Evolutionary conservation across 2,888 invertebrate species (phyloP), one percentile per base, ranked within the genome.

Genomic region (Byasa hedistus): DNA sequence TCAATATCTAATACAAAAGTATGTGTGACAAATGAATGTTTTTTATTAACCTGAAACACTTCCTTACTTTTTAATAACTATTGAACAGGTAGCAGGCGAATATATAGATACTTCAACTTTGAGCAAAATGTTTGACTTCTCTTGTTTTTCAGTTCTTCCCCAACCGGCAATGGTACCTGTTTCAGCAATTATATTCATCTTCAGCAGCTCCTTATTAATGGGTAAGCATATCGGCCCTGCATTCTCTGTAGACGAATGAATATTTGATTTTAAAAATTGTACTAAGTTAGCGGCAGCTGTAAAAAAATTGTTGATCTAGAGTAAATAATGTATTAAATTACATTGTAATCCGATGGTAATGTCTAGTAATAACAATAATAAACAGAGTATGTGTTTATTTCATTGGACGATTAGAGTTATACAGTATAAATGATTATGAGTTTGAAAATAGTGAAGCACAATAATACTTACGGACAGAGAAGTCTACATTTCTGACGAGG

Each of bases 221-320:
- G 66, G 66, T 48, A 66, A 55, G 48, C 66, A 66, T 48, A 63
- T 59, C 55, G 59, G 21, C 4, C 32, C 63, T 7, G 59, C 32
- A 56, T 63, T 66, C 23, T 21, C 66, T 66, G 21, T 3, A 17
- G 17, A 44, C 17, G 44, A 15, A 19, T 17, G 4, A 44, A 15
- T 44, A 15, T 44, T 44, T 15, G 15, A 19, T 19, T 17, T 44
- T 44, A 44, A 44, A 32, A 10, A 32, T 32, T 32, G 32, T 2
- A 44, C 44, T 12, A 17, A 19, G 17, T 44, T 44, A 44, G 44
- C 15, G 15, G 1, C 15, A 44, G 15, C 15, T 17, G 17, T 15
- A 15, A 44, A 17, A 17, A 3, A 1, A 12, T 19, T 44, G 15
- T 44, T 17, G 1, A 44, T 44, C 17, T 44, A 32, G 7, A 32